Percentiles rank a stretch among this genome's conserved stretches.
Evolutionary conservation across 2,113 vertebrate species (phyloP).

Genomic region (Isurus oxyrinchus): DNA sequence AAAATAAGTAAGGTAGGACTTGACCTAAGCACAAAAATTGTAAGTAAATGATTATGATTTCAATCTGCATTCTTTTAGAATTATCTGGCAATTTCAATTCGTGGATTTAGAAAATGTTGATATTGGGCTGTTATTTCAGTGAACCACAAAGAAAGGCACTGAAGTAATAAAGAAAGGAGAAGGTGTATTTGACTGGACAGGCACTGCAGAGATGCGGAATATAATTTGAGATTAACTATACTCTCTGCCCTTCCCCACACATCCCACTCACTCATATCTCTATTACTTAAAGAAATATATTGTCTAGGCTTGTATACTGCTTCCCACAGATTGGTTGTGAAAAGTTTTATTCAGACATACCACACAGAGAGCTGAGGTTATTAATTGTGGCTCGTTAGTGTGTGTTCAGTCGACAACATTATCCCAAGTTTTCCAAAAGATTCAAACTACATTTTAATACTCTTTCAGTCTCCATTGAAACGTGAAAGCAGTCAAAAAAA

Average conservation of each 20-base stretch:
- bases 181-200: neutral
- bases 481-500: neutral
- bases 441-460: constrained; percentile 5
- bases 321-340: neutral
- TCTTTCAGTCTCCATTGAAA: neutral
- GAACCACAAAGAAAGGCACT: neutral
- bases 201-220: neutral
- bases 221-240: neutral
- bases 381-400: neutral
- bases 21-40: neutral
- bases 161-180: neutral
- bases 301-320: neutral
- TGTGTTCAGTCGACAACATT: neutral
- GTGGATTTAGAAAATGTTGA: neutral
- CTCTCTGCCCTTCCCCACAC: neutral
- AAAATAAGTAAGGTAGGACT: neutral
- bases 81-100: neutral
- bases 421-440: neutral
- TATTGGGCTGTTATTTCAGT: neutral
- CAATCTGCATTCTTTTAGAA: neutral
- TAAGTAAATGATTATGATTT: neutral
- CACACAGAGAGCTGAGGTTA: neutral
- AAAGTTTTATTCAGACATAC: neutral
- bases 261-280: neutral
- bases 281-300: neutral